Percentiles rank a stretch among this genome's conserved stretches.
Evolutionary conservation across 2,888 invertebrate genomes (phyloP).

Genomic region (Volucella zonaria): DNA sequence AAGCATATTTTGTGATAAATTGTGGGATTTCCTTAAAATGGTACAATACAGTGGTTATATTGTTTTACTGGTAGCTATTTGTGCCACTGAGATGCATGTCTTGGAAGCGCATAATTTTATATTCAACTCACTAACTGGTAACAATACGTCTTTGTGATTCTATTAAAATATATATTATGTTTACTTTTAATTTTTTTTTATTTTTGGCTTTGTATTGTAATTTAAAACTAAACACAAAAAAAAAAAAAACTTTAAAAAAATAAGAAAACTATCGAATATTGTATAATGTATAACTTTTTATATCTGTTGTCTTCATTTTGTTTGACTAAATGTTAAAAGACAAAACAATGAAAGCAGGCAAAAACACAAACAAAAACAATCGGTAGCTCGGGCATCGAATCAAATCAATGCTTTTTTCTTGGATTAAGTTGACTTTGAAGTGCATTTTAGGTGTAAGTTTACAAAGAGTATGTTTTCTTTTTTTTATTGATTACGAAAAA

Average conservation of each 20-base stretch:
- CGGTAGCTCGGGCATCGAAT: constrained; percentile 5
- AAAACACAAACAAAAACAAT: neutral
- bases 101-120: constrained; percentile 85
- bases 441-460: too few relatives aligned
- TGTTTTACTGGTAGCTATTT: constrained; percentile 87
- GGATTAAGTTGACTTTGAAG: neutral
- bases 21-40: constrained; percentile 89
- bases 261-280: constrained; percentile 35
- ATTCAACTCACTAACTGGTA: constrained; percentile 82
- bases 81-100: constrained; percentile 89
- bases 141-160: constrained; percentile 82
- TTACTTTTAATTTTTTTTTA: constrained; percentile 9
- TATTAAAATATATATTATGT: constrained; percentile 61
- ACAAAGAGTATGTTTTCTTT: neutral
- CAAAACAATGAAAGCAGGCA: neutral
- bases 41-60: constrained; percentile 89
- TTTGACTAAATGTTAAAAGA: constrained; percentile 24
- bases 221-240: constrained; percentile 3
- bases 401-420: constrained; percentile 18
- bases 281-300: constrained; percentile 30
- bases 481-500: neutral
- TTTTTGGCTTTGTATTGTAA: constrained; percentile 38
- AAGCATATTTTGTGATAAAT: constrained; percentile 91
- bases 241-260: neutral
- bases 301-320: constrained; percentile 23